These are phyloP conservation scores for Pterocles orientalis DNA, from an alignment of 2,113 vertebrate genomes.

Conservation along the genomic window DNA sequence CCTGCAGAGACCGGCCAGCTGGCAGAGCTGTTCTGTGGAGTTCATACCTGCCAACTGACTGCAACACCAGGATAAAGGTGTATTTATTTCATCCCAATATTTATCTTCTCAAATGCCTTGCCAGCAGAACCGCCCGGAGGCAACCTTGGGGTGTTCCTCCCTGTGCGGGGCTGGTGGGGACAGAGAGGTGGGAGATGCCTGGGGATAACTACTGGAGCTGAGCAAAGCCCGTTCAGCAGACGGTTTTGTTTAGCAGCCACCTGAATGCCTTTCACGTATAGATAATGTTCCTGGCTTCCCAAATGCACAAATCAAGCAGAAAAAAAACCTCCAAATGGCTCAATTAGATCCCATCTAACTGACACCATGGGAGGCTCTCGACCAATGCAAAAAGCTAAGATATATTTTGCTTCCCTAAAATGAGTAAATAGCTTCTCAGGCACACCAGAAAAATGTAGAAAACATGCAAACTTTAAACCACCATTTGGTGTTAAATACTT, in stretches of 20 bases:
- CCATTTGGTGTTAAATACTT: slow-evolving; percentile 45
- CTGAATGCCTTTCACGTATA: background rate
- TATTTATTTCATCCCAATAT: background rate
- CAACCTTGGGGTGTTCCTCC: accelerated
- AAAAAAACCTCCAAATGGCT: background rate
- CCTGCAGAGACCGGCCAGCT: background rate
- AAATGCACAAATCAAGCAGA: background rate
- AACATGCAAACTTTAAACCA: slow-evolving; percentile 26
- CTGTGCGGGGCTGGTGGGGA: background rate
- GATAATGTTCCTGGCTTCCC: background rate
- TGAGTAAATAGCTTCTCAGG: slow-evolving; percentile 10
- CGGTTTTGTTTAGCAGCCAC: background rate
- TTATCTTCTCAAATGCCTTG: accelerated
- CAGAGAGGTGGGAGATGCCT: background rate
- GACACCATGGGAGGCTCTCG: background rate
- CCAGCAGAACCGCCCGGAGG: background rate
- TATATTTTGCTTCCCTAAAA: background rate
- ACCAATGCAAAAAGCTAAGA: background rate
- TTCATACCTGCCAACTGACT: background rate
- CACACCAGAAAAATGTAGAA: background rate
- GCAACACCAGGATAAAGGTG: background rate
- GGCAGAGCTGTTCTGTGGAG: background rate
- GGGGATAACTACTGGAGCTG: accelerated
- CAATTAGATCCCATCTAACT: background rate
- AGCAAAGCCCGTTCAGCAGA: background rate